A percentile compares a stretch with the other conserved stretches of the same genome.
These are phyloP conservation scores for Leptopterna dolabrata DNA, from an alignment of 2,888 invertebrate species.

Conservation along the genomic window DNA sequence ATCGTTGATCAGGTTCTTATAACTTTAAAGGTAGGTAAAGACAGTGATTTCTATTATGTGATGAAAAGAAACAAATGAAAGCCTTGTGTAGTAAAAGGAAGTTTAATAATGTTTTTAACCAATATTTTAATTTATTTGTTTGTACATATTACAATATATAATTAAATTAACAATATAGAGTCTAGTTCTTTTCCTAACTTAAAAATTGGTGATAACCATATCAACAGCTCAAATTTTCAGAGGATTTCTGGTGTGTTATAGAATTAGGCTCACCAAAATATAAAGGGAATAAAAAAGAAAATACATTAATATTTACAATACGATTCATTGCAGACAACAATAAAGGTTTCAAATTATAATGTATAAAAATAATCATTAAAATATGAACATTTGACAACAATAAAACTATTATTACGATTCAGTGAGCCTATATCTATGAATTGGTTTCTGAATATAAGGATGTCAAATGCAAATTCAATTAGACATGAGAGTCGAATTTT, in stretches of 20 bases:
- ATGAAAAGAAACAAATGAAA: slow-evolving; percentile 43
- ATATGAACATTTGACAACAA: slow-evolving; percentile 43
- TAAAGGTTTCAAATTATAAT: slow-evolving; percentile 30
- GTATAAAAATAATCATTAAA: slow-evolving; percentile 49
- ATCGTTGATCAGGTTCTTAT: slow-evolving; percentile 51
- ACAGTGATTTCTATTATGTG: slow-evolving; percentile 43
- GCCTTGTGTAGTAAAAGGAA: slow-evolving; percentile 49
- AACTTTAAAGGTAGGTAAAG: slow-evolving; percentile 46
- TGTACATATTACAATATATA: slow-evolving; percentile 62
- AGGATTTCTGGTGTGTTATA: slow-evolving; percentile 30
- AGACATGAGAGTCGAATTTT: slow-evolving; percentile 53
- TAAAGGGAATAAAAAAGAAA: slow-evolving; percentile 10
- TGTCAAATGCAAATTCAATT: slow-evolving; percentile 45
- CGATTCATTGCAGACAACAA: slow-evolving; percentile 36
- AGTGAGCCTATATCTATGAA: slow-evolving; percentile 39
- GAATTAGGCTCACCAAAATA: slow-evolving; percentile 43
- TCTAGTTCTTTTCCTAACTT: slow-evolving; percentile 52
- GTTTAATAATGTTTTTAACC: slow-evolving; percentile 53
- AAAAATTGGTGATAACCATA: slow-evolving; percentile 45
- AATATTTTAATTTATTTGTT: slow-evolving; percentile 60
- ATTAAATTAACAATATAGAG: slow-evolving; percentile 60
- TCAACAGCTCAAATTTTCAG: slow-evolving; percentile 40
- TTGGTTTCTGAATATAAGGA: slow-evolving; percentile 49
- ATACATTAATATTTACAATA: slow-evolving; percentile 46
- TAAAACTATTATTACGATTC: slow-evolving; percentile 25